Evolutionary conservation across 1,140 invertebrate species (phyloP), one percentile per base, ranked within the genome.

Genomic region (Drosophila oshimai): DNA sequence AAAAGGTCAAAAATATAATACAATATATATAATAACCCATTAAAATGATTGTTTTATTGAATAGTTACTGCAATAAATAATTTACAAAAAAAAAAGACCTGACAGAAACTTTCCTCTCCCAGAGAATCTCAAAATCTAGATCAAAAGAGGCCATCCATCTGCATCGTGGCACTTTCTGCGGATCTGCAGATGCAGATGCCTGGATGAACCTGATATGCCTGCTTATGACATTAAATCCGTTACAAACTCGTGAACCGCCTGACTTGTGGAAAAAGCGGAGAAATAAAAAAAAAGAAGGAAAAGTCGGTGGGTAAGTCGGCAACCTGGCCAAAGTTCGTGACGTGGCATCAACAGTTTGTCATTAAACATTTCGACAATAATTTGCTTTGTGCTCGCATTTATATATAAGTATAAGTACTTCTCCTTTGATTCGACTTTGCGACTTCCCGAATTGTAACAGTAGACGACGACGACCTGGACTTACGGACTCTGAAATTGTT

Each of bases 331-430:
- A 67, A 89, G 83, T 77, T 90, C 88, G 88, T 90, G 88, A 90
- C 75, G 84, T 77, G 83, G 67, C 87, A 90, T 90, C 88, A 90
- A 89, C 70, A 78, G 88, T 90, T 89, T 89, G 88, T 89, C 88
- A 88, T 89, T 90, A 90, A 80, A 88, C 61, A 90, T 89, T 90
- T 90, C 83, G 88, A 90, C 88, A 89, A 90, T 89, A 89, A 90
- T 87, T 77, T 89, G 69, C 77, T 41, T 80, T 80, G 72, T 64
- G 71, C 77, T 75, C 71, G 76, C 77, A 62, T 79, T 68, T 74
- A 70, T 74, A 61, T 36, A 65, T 39, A 62, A 28, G n/a, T n/a
- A n/a, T n/a, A 41, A 34, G 36, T 37, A 49, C 54, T 74, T 42
- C 57, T 44, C 54, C 47, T 68, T 69, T 80, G 69, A 74, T 80